These are phyloP conservation scores for Peromyscus melanophrys DNA, from an alignment of 2,797 vertebrate genomes.

Conservation along the genomic window DNA sequence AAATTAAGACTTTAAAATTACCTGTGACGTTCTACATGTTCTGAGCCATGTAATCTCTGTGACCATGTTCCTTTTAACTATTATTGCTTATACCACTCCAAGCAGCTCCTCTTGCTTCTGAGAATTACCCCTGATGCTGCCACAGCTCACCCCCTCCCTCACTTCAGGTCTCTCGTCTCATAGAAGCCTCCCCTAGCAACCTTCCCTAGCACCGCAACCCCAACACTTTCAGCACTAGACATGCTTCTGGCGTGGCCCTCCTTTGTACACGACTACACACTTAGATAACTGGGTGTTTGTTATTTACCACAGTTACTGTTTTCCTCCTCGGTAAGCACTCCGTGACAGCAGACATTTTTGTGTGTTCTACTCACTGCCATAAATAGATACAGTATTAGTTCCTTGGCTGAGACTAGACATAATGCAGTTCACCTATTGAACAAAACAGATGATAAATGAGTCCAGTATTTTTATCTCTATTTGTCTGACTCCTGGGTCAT, in stretches of 20 bases:
- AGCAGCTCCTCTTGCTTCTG: neutral
- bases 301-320: slow-evolving; percentile 23
- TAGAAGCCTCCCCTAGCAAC: neutral
- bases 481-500: neutral
- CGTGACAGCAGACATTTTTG: slow-evolving; percentile 21
- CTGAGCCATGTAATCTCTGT: neutral
- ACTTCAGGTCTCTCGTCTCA: neutral
- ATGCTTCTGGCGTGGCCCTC: neutral
- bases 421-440: slow-evolving; percentile 32
- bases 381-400: slow-evolving; percentile 46
- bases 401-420: slow-evolving; percentile 19
- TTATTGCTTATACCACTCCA: neutral
- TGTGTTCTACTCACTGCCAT: neutral
- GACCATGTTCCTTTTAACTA: neutral
- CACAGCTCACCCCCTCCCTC: neutral
- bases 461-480: slow-evolving; percentile 24
- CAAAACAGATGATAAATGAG: slow-evolving; percentile 42
- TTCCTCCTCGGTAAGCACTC: slow-evolving; percentile 2
- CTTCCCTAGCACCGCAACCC: neutral
- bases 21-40: neutral
- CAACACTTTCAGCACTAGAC: neutral
- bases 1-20: slow-evolving; percentile 54
- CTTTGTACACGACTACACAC: neutral
- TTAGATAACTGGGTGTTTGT: neutral
- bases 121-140: neutral